phyloP scores from a whole-genome alignment of 2,888 invertebrate species.

The Hoplodrina ambigua region DNA sequence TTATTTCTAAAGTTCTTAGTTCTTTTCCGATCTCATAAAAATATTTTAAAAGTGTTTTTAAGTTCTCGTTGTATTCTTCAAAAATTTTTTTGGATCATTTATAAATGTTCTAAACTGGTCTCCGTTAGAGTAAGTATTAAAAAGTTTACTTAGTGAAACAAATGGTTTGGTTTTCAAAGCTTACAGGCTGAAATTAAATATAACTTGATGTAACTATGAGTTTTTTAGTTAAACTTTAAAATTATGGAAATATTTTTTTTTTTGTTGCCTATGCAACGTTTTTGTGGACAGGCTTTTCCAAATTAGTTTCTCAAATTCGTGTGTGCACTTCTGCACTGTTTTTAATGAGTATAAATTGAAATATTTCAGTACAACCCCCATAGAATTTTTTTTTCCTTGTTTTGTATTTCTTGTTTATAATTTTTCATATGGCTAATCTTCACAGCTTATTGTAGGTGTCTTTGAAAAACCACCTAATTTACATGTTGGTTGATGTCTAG shows the following conservation, averaged over 20 bases:
- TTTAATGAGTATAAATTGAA: slow-evolving; percentile 17
- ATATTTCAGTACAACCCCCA: not conserved
- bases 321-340: not conserved
- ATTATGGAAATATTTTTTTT: too few relatives aligned
- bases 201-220: not conserved
- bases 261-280: not conserved
- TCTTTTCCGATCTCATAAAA: slow-evolving; percentile 22
- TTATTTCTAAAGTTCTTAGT: slow-evolving; percentile 18
- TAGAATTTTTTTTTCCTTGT: not conserved
- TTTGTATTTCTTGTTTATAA: not conserved
- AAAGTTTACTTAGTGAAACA: not conserved
- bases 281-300: not conserved
- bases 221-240: not conserved
- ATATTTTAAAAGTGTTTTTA: slow-evolving; percentile 46
- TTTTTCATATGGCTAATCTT: not conserved
- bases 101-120: slow-evolving; percentile 35
- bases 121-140: slow-evolving; percentile 54
- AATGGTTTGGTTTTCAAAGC: not conserved
- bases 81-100: slow-evolving; percentile 16
- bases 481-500: not conserved
- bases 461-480: not conserved
- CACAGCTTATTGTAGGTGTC: not conserved
- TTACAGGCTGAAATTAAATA: not conserved
- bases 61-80: slow-evolving; percentile 39
- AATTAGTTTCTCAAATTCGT: not conserved